Evolutionary conservation across 2,113 vertebrate species (phyloP), one percentile per base, ranked within the genome.

Genomic region (Donacobius atricapilla): DNA sequence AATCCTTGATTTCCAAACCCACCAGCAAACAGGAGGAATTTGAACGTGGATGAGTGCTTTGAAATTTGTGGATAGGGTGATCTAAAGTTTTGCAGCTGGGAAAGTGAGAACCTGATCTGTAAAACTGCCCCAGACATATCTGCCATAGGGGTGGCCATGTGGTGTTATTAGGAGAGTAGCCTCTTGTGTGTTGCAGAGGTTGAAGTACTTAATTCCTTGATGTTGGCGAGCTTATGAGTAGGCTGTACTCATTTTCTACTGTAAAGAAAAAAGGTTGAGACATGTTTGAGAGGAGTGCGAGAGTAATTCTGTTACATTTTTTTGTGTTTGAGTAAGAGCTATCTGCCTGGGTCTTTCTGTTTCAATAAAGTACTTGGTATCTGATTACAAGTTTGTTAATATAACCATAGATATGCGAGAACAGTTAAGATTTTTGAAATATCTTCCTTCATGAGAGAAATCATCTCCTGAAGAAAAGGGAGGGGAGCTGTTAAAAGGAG

Each of bases 181-280:
- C 13, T 42, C 17, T 40, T 35, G 2, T 19, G 6, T 37, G 15
- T 25, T 68, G 75, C 31, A 54, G 13, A 65, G 28, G 45, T 56
- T 61, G 61, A 56, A 56, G 25, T 7, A 58, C 20, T 56, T 60
- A 53, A 51, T 48, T 78, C n/a, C 22, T 45, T 70, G 8, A 53
- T 37, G 5, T 13, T 40, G 21, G 15, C 0, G 0, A 85, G 10
- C 11, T 17, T 61, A 1, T 33, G 20, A 69, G 7, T n/a, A n/a
- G n/a, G n/a, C n/a, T n/a, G n/a, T n/a, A n/a, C n/a, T n/a, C n/a
- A n/a, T n/a, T n/a, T n/a, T n/a, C n/a, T 78, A 35, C 33, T 35
- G 13, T 21, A 13, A 39, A n/a, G 21, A 68, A 51, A 16, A 54
- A 35, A 42, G 1, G 2, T 57, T 89, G 16, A 25, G 30, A 35